A percentile compares a stretch with the other conserved stretches of the same genome.
These are phyloP conservation scores for Papilio xuthus DNA, from an alignment of 1,140 invertebrate genomes.

Conservation along the genomic window DNA sequence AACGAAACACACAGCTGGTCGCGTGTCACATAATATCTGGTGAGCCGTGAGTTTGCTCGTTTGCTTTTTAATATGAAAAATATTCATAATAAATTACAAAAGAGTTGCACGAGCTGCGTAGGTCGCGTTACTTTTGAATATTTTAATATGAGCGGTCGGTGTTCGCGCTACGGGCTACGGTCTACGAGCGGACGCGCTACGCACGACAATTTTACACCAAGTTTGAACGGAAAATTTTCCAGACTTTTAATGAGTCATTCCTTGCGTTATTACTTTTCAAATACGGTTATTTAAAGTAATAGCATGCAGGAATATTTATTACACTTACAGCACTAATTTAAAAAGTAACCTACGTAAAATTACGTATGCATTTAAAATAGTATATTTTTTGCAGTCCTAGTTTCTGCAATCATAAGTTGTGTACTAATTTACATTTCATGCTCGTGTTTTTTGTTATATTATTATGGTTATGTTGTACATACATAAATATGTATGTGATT, in stretches of 20 bases:
- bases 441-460: background rate
- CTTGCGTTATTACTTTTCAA: slow-evolving; percentile 22
- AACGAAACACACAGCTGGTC: background rate
- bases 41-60: background rate
- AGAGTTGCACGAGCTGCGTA: slow-evolving; percentile 4
- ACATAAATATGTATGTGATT: too few species aligned
- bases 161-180: slow-evolving; percentile 9
- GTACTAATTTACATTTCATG: background rate
- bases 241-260: slow-evolving; percentile 10
- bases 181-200: background rate
- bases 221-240: slow-evolving; percentile 21
- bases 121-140: slow-evolving; percentile 21
- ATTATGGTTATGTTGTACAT: background rate
- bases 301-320: background rate
- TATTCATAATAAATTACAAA: slow-evolving; percentile 24
- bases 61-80: slow-evolving; percentile 1
- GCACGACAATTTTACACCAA: slow-evolving; percentile 8
- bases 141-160: slow-evolving; percentile 16
- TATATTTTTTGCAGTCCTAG: background rate
- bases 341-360: background rate
- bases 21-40: background rate
- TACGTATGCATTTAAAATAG: background rate
- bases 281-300: slow-evolving; percentile 24
- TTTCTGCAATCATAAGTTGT: background rate
- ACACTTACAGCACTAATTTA: background rate